These are phyloP conservation scores for Saturnia pavonia DNA, from an alignment of 2,888 invertebrate genomes.

Conservation along the genomic window DNA sequence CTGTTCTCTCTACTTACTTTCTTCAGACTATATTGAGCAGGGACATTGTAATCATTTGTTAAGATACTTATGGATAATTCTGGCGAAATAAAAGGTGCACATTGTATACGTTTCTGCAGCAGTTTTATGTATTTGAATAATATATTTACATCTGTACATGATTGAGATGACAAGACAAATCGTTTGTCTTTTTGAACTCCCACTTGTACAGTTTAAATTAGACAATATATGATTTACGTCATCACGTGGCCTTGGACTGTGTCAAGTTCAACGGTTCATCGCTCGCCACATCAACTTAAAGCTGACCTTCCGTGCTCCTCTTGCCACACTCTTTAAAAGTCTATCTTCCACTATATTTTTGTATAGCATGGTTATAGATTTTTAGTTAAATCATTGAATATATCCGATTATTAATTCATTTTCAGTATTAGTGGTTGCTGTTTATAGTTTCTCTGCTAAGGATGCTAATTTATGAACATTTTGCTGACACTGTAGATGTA, in stretches of 20 bases:
- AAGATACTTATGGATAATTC: not conserved
- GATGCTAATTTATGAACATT: too few relatives aligned
- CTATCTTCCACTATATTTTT: not conserved
- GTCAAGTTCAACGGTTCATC: constrained; percentile 51
- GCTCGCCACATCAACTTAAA: constrained; percentile 26
- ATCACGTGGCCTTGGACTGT: constrained; percentile 44
- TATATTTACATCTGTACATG: not conserved
- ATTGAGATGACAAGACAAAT: constrained; percentile 4
- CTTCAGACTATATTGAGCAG: not conserved
- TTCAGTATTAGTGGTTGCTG: too few relatives aligned
- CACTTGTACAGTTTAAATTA: constrained; percentile 34
- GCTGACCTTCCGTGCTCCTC: constrained; percentile 23
- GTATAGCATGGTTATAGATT: not conserved
- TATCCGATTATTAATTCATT: too few relatives aligned
- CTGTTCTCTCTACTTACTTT: not conserved
- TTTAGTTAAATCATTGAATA: too few relatives aligned
- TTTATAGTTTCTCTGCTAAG: too few relatives aligned
- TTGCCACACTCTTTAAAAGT: constrained; percentile 2
- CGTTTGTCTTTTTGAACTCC: constrained; percentile 13
- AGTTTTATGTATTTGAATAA: not conserved
- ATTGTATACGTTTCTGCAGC: too few relatives aligned
- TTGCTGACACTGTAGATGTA: too few relatives aligned
- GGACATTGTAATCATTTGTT: not conserved
- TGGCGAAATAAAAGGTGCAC: not conserved
- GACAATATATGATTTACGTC: constrained; percentile 44